Percentiles rank a stretch among this genome's conserved stretches.
These are phyloP conservation scores for Cantharis flavilabris DNA, from an alignment of 2,888 invertebrate species.

Conservation along the genomic window DNA sequence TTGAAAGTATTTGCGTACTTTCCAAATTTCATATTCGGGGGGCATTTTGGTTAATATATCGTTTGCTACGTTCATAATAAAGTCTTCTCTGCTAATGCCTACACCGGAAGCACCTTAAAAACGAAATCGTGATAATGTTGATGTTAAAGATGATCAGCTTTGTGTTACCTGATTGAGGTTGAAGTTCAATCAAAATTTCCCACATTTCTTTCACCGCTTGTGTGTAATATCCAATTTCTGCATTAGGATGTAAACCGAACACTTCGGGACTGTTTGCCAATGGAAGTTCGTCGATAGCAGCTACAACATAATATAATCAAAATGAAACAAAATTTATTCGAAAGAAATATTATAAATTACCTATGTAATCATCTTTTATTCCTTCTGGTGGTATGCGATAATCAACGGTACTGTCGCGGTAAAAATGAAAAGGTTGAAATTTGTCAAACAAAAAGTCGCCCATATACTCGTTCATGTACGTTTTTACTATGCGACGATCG, in stretches of 20 bases:
- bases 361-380: slow-evolving; percentile 70
- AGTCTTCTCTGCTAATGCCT: slow-evolving; percentile 83
- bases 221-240: slow-evolving; percentile 93
- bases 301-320: slow-evolving; percentile 54
- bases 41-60: slow-evolving; percentile 82
- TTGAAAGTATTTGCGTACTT: slow-evolving; percentile 79
- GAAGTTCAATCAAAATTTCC: slow-evolving; percentile 82
- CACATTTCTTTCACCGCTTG: slow-evolving; percentile 86
- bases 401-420: slow-evolving; percentile 71
- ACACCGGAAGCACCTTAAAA: slow-evolving; percentile 66
- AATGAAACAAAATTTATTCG: neutral
- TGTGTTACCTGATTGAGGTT: slow-evolving; percentile 78
- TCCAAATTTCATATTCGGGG: slow-evolving; percentile 75
- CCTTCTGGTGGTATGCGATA: slow-evolving; percentile 77
- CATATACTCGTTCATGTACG: slow-evolving; percentile 93
- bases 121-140: neutral
- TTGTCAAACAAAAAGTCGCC: slow-evolving; percentile 92
- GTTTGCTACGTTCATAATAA: slow-evolving; percentile 77
- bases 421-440: slow-evolving; percentile 92
- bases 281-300: slow-evolving; percentile 79
- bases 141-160: neutral
- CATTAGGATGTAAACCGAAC: slow-evolving; percentile 92
- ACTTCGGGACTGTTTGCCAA: slow-evolving; percentile 87
- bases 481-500: slow-evolving; percentile 83
- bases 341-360: slow-evolving; percentile 51